Evolutionary conservation across 2,888 invertebrate species (phyloP).

Genomic region (Neoaliturus tenellus): DNA sequence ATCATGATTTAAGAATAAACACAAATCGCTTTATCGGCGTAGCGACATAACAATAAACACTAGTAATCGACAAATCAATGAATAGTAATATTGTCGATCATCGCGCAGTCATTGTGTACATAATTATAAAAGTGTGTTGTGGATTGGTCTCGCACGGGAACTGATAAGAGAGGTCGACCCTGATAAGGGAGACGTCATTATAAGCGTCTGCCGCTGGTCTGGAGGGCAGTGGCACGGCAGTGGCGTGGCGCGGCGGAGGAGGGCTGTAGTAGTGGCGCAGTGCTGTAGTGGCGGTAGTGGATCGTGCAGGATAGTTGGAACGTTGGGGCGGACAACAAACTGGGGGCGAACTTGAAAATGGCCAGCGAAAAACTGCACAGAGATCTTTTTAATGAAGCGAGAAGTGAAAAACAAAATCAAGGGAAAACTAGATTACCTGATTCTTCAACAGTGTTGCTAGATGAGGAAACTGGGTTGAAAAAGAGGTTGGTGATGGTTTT

Average conservation of each 20-base stretch:
- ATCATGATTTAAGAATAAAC: no score
- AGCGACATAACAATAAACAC: no score
- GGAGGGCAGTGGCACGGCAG: not conserved
- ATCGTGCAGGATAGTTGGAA: no score
- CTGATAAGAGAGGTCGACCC: not conserved
- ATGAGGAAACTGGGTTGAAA: not conserved
- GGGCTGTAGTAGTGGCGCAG: not conserved
- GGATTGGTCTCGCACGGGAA: not conserved
- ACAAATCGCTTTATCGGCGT: no score
- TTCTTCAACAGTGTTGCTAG: conserved; percentile 5
- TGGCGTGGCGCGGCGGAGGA: not conserved
- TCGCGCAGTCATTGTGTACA: not conserved
- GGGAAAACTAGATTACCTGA: not conserved
- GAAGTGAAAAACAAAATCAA: not conserved
- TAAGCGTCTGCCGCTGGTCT: not conserved
- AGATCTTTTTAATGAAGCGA: not conserved
- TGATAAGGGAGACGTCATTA: not conserved
- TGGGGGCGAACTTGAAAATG: not conserved
- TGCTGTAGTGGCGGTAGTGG: no score
- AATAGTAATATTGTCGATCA: not conserved
- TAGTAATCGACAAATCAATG: no score
- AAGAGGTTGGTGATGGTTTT: not conserved
- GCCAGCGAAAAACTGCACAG: not conserved
- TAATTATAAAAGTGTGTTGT: not conserved
- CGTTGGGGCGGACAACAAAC: not conserved